Conservation (phyloP, 2,113 vertebrate genomes). For the Gymnocephalus cernua region DNA sequence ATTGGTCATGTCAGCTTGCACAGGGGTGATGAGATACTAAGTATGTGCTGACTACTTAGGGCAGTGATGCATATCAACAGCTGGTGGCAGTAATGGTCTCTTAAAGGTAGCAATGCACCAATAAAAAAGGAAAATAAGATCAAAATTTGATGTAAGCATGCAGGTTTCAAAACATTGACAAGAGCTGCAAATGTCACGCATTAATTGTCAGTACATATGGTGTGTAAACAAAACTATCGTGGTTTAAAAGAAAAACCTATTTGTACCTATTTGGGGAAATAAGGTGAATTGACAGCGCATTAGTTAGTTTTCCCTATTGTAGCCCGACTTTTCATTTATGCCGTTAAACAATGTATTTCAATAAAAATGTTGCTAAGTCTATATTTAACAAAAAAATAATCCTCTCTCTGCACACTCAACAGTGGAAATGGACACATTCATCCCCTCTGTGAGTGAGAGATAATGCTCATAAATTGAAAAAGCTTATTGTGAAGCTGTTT, state of each 20-base stretch:
- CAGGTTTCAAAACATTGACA: not conserved
- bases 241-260: not conserved
- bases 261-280: not conserved
- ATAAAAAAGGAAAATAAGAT: not conserved
- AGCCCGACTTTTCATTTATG: not conserved
- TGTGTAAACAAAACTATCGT: not conserved
- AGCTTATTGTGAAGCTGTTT: not conserved
- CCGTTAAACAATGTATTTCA: not conserved
- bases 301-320: not conserved
- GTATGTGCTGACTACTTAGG: not conserved
- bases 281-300: not conserved
- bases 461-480: conserved; percentile 1
- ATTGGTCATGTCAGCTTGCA: not conserved
- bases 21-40: not conserved
- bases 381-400: not conserved
- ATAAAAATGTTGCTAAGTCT: not conserved
- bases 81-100: conserved; percentile 25
- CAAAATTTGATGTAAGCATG: not conserved
- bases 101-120: conserved; percentile 4
- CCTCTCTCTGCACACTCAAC: not conserved
- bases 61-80: conserved; percentile 7
- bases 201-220: not conserved
- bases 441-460: conserved; percentile 6
- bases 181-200: not conserved
- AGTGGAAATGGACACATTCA: not conserved